phyloP scores from a whole-genome alignment of 2,888 invertebrate genomes.

The Leuctra nigra region DNA sequence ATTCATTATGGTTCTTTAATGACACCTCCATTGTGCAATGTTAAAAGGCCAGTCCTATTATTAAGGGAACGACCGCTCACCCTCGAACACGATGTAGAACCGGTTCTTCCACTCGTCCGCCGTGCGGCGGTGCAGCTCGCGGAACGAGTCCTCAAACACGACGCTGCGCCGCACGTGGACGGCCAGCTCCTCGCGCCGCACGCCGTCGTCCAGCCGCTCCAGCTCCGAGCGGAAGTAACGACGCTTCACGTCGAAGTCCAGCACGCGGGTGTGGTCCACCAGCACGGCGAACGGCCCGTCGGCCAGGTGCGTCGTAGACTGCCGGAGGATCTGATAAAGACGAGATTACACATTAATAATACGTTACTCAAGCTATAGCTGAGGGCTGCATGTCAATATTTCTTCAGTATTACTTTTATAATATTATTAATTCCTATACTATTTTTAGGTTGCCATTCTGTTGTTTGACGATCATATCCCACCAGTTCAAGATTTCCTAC shows the following conservation, averaged over 20 bases:
- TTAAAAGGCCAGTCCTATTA: no score
- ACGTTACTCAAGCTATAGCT: no score
- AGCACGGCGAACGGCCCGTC: constrained; percentile 84
- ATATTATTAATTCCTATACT: no score
- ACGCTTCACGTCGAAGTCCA: constrained; percentile 87
- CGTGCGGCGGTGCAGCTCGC: constrained; percentile 72
- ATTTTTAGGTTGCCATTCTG: no score
- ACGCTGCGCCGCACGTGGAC: constrained; percentile 77
- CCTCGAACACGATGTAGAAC: constrained; percentile 89
- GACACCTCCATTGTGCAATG: no score
- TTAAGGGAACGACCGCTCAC: no score
- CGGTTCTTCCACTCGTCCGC: constrained; percentile 88
- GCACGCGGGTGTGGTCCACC: constrained; percentile 77
- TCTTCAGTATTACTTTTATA: no score
- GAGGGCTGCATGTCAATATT: no score
- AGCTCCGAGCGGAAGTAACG: constrained; percentile 82
- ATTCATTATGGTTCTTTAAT: no score
- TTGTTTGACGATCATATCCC: no score
- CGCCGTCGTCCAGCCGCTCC: constrained; percentile 72
- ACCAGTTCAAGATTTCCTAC: no score
- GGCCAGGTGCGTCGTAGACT: constrained; percentile 67
- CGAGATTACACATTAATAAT: no score
- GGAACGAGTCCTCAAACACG: constrained; percentile 84
- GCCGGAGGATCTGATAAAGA: constrained; percentile 83
- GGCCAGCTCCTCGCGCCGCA: constrained; percentile 73